These are phyloP conservation scores for Numenius arquata DNA, from an alignment of 2,113 vertebrate species.

Conservation along the genomic window DNA sequence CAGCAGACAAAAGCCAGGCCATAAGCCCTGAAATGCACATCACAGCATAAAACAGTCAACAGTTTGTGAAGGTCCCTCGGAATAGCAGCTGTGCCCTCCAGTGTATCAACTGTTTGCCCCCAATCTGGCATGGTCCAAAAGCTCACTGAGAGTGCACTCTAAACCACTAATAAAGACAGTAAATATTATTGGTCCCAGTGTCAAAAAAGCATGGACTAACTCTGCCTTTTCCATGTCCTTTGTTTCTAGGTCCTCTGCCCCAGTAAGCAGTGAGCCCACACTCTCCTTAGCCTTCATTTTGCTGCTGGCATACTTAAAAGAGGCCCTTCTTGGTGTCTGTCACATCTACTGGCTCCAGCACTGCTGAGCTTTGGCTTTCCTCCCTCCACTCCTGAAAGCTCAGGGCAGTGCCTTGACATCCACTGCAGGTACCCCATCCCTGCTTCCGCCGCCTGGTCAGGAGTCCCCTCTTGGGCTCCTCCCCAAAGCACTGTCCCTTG, in stretches of 20 bases:
- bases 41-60: neutral
- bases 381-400: neutral
- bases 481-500: neutral
- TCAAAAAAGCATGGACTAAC: neutral
- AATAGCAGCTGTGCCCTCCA: neutral
- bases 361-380: neutral
- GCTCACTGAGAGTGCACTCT: accelerated
- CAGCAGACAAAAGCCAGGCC: neutral
- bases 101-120: neutral
- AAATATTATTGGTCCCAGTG: neutral
- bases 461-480: neutral
- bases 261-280: neutral
- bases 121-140: neutral
- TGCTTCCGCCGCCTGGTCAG: neutral
- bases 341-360: neutral
- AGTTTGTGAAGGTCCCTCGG: neutral
- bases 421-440: neutral
- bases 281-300: neutral
- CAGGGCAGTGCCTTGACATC: neutral
- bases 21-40: neutral
- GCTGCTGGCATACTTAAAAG: neutral
- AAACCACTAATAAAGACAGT: neutral
- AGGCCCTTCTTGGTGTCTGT: neutral
- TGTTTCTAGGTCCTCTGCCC: neutral
- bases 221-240: neutral